Conservation (phyloP, 2,113 vertebrate species). For the Anolis sagrei region DNA sequence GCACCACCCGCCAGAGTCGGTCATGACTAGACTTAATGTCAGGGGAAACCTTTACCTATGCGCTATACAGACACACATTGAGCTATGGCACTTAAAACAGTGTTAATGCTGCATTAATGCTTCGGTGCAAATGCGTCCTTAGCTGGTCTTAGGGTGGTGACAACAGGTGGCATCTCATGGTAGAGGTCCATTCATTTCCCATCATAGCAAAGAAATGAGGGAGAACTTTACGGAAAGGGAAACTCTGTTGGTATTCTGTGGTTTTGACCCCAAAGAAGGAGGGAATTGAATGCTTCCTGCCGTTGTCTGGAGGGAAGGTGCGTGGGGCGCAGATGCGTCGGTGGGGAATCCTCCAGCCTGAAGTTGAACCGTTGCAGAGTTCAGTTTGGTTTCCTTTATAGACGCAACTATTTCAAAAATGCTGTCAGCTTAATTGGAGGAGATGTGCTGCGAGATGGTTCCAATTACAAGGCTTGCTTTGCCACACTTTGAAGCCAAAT, state of each 20-base stretch:
- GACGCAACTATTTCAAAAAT: conserved; percentile 38
- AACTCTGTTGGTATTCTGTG: not conserved
- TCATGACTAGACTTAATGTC: no score
- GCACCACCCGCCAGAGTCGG: no score
- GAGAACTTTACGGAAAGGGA: no score
- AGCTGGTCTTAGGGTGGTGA: not conserved
- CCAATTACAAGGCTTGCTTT: conserved; percentile 26
- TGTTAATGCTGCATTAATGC: no score
- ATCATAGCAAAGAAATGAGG: no score
- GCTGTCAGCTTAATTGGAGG: conserved; percentile 30
- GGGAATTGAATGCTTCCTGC: not conserved
- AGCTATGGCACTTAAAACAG: no score
- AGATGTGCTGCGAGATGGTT: conserved; percentile 44
- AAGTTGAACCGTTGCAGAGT: conserved; percentile 14
- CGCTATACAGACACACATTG: no score
- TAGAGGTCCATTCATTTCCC: no score
- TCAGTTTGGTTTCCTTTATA: conserved; percentile 41
- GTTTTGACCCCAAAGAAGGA: not conserved
- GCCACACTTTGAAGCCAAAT: not conserved
- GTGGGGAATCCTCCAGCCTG: not conserved
- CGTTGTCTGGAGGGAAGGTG: not conserved
- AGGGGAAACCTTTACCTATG: no score
- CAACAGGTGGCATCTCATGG: no score
- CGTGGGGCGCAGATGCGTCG: no score
- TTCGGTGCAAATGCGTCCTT: no score